These are phyloP conservation scores for Amphiprion percula DNA, from an alignment of 2,113 vertebrate species.

Conservation along the genomic window DNA sequence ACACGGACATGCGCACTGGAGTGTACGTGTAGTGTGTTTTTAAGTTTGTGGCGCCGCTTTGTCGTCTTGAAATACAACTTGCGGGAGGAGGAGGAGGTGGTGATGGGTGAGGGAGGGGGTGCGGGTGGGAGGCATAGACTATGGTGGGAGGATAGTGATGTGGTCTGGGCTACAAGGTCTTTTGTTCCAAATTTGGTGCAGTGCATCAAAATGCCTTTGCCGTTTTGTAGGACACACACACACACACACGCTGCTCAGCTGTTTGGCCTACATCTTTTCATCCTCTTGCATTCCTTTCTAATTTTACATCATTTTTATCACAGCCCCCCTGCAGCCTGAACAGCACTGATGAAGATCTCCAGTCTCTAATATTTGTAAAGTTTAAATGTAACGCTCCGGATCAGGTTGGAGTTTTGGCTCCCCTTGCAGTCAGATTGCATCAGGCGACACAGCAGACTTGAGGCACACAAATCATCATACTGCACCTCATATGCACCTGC, in stretches of 20 bases:
- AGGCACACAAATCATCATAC: slow-evolving; percentile 62
- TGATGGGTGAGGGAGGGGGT: slow-evolving; percentile 1
- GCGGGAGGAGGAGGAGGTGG: slow-evolving; percentile 15
- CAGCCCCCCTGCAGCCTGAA: background rate
- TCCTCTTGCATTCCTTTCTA: background rate
- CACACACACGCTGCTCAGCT: slow-evolving; percentile 4
- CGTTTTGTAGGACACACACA: slow-evolving; percentile 50
- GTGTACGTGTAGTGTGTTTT: background rate
- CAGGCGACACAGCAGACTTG: slow-evolving; percentile 45
- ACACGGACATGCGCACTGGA: background rate
- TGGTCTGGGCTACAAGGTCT: slow-evolving; percentile 76
- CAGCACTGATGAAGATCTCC: background rate
- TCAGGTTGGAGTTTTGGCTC: background rate
- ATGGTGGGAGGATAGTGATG: slow-evolving; percentile 75
- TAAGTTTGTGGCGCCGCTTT: slow-evolving; percentile 35
- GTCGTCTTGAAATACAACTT: slow-evolving; percentile 55
- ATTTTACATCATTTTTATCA: background rate
- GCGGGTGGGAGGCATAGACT: slow-evolving; percentile 38
- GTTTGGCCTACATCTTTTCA: slow-evolving; percentile 53
- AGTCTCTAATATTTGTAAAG: slow-evolving; percentile 1
- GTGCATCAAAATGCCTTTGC: slow-evolving; percentile 80
- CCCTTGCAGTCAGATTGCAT: slow-evolving; percentile 68
- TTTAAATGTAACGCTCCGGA: background rate
- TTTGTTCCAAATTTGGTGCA: slow-evolving; percentile 84
- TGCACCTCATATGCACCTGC: slow-evolving; percentile 80